Conservation (phyloP, 1,140 invertebrate genomes). For the Cryptotermes secundus region DNA sequence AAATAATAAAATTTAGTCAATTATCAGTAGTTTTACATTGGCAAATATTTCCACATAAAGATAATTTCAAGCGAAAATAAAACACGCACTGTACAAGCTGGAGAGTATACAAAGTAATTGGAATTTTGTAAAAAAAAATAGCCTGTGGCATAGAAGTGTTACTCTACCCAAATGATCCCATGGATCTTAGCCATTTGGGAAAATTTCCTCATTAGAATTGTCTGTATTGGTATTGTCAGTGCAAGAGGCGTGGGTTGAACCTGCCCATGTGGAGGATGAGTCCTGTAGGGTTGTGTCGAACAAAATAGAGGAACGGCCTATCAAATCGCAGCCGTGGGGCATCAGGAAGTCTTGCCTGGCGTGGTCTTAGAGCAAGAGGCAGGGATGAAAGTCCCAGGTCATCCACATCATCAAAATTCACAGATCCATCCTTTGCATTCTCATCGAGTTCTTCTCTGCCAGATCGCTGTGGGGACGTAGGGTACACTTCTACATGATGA, state of each 20-base stretch:
- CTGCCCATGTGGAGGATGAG: constrained; percentile 81
- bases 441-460: constrained; percentile 30
- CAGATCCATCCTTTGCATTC: background rate
- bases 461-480: constrained; percentile 56
- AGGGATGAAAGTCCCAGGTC: constrained; percentile 53
- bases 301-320: constrained; percentile 81
- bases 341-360: constrained; percentile 68
- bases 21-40: too few species aligned
- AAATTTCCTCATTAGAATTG: too few species aligned
- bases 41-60: too few species aligned
- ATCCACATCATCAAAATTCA: constrained; percentile 40
- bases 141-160: too few species aligned
- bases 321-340: constrained; percentile 75
- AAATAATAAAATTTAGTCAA: too few species aligned
- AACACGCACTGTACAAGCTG: too few species aligned
- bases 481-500: constrained; percentile 77
- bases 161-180: too few species aligned
- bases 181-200: too few species aligned
- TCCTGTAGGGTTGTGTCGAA: constrained; percentile 82
- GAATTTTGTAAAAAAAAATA: too few species aligned
- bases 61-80: too few species aligned
- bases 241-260: constrained; percentile 63
- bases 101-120: too few species aligned
- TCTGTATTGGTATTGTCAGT: background rate
- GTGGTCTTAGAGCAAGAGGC: constrained; percentile 63